These are phyloP conservation scores for Hybos culiciformis DNA, from an alignment of 2,888 invertebrate species.

Conservation along the genomic window DNA sequence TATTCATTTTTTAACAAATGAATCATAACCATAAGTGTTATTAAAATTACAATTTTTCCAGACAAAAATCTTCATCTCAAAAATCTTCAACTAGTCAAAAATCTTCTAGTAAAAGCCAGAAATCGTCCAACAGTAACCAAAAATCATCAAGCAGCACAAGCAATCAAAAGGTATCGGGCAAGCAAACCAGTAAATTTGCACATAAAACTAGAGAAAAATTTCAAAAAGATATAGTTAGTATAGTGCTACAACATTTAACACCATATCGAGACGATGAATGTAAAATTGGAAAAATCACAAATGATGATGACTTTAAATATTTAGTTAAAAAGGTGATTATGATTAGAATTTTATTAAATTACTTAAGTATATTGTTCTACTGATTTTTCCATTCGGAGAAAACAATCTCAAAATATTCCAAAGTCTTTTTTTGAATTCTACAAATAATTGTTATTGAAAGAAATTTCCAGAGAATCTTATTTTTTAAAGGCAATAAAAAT, in stretches of 20 bases:
- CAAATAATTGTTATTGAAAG: not conserved
- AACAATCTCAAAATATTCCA: too few relatives aligned
- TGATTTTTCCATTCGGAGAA: not conserved
- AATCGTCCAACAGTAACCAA: too few relatives aligned
- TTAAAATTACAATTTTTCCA: too few relatives aligned
- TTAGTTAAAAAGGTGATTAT: constrained; percentile 70
- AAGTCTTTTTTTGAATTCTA: not conserved
- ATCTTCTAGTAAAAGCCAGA: not conserved
- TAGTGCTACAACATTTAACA: constrained; percentile 76
- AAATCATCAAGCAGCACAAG: too few relatives aligned
- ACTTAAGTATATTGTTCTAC: not conserved
- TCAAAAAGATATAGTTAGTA: constrained; percentile 61
- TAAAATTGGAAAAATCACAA: constrained; percentile 68
- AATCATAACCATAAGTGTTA: too few relatives aligned
- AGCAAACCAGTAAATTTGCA: constrained; percentile 36
- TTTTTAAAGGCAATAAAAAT: not conserved
- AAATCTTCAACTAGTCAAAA: too few relatives aligned
- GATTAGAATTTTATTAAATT: not conserved
- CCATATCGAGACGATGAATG: constrained; percentile 79
- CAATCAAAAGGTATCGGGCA: not conserved
- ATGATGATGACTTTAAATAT: constrained; percentile 87
- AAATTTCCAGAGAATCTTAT: constrained; percentile 4
- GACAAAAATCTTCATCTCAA: too few relatives aligned
- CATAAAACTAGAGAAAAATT: constrained; percentile 77
- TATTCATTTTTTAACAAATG: too few relatives aligned